Percentiles rank a stretch among this genome's conserved stretches.
phyloP scores from a whole-genome alignment of 64 coral and sea anemone species.

The Actinia tenebrosa region DNA sequence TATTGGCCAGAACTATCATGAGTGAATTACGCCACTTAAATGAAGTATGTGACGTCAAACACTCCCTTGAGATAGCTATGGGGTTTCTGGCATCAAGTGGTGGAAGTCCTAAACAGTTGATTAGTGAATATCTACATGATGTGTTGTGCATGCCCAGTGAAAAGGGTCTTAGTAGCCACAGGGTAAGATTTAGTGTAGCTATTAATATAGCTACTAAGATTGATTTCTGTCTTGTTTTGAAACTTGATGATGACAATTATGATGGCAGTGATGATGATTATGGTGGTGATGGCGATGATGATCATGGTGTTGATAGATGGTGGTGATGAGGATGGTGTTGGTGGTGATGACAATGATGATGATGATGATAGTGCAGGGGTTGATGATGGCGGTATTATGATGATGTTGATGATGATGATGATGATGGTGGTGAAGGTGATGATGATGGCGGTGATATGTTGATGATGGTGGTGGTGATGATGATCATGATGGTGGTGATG shows the following conservation, averaged over 20 bases:
- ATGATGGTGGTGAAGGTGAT: too few relatives aligned
- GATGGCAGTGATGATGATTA: neutral
- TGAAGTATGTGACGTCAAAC: constrained; percentile 59
- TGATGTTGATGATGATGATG: neutral
- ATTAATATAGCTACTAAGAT: too few relatives aligned
- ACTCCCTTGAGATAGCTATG: constrained; percentile 63
- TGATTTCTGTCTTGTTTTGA: too few relatives aligned
- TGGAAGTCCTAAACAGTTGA: constrained; percentile 27
- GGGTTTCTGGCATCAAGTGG: constrained; percentile 71
- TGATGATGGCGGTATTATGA: too few relatives aligned
- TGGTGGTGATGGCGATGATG: too few relatives aligned
- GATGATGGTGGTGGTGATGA: too few relatives aligned
- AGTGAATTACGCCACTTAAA: constrained; percentile 50
- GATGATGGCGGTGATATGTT: too few relatives aligned
- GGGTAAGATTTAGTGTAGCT: constrained; percentile 6
- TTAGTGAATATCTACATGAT: constrained; percentile 35
- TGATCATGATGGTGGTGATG: too few relatives aligned
- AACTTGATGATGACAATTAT: neutral
- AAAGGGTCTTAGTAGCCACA: constrained; percentile 39
- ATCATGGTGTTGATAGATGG: too few relatives aligned
- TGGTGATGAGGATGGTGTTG: too few relatives aligned
- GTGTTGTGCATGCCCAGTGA: constrained; percentile 43
- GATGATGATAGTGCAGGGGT: too few relatives aligned
- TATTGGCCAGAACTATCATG: constrained; percentile 27
- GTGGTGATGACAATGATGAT: too few relatives aligned